Base-by-base conservation (phyloP, 2,797 vertebrate species). In the Buphagus erythrorhynchus region DNA sequence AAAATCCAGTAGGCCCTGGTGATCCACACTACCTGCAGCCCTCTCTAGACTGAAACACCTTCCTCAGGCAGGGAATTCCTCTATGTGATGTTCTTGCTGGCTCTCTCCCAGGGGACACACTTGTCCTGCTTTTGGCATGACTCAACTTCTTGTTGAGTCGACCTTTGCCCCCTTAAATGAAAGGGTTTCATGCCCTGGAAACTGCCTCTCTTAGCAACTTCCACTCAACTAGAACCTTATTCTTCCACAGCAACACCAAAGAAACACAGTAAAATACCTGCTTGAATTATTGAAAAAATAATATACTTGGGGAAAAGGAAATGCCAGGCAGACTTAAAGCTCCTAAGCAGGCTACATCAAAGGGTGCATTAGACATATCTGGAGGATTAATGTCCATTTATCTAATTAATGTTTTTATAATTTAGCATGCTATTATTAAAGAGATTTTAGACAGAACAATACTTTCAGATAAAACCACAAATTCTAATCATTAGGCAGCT, bases 381-480 rank as follows among this genome's bases (percentile, higher is more conserved):
- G 62, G 48, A 94, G 92, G 90, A 97, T 97, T 97, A 97, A 83
- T 58, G 59, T 95, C 31, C 65, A 94, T 96, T 97, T 98, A 92
- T 86, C 92, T 97, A 97, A 98, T 98, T 97, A 97, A 97, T 97
- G 96, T 94, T 98, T 98, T 95, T 90, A 93, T 96, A 97, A 96
- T 97, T 97, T 94, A 98, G 48, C 72, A 86, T 97, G 86, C 68
- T 97, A 81, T 95, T 95, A 75, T 95, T 95, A 75, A 86, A 86
- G 88, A 95, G 88, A 95, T 95, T 97, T 97, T 49, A 51, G 95
- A 76, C 75, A 89, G 85, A 93, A 90, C 20, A 84, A 90, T 67
- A 57, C 75, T 95, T 97, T 69, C 92, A 94, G 95, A 95, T 93
- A 97, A 97, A 97, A 57, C 90, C 49, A 77, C 85, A 90, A 71